phyloP scores from a whole-genome alignment of 2,888 invertebrate genomes.

The Drosophila birchii region DNA sequence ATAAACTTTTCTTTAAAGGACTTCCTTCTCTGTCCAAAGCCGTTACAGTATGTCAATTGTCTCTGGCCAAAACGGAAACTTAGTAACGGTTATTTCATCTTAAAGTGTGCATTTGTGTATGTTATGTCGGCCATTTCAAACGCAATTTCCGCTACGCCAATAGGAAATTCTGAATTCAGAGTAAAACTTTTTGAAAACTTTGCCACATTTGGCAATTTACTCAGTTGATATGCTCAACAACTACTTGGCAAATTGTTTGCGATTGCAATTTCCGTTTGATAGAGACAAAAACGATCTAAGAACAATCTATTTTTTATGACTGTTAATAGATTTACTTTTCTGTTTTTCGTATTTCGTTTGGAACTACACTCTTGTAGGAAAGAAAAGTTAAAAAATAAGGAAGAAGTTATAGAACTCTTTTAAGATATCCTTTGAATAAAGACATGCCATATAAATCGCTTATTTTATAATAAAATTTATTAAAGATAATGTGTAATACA shows the following conservation, averaged over 20 bases:
- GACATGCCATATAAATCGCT: background rate
- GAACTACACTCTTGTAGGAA: background rate
- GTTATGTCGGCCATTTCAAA: conserved; percentile 51
- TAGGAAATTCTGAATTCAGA: conserved; percentile 24
- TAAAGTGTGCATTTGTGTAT: conserved; percentile 29
- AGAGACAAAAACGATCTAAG: conserved; percentile 37
- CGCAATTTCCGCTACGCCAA: conserved; percentile 58
- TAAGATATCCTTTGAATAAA: too few species aligned
- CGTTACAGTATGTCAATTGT: conserved; percentile 36
- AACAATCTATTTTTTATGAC: conserved; percentile 56
- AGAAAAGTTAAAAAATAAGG: too few species aligned
- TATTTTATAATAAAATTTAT: background rate
- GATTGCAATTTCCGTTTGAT: conserved; percentile 64
- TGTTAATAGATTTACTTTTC: conserved; percentile 32
- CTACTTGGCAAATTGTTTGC: conserved; percentile 68
- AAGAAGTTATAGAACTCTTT: too few species aligned
- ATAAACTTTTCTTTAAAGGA: conserved; percentile 51
- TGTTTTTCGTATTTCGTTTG: background rate
- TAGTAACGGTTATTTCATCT: conserved; percentile 59
- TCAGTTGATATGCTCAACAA: conserved; percentile 58
- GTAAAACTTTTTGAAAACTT: conserved; percentile 42
- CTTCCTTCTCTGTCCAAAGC: conserved; percentile 18
- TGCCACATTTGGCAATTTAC: conserved; percentile 40
- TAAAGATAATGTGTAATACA: background rate
- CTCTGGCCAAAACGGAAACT: conserved; percentile 56